These are phyloP conservation scores for Hylaeus anthracinus DNA, from an alignment of 1,140 invertebrate species.

Conservation along the genomic window DNA sequence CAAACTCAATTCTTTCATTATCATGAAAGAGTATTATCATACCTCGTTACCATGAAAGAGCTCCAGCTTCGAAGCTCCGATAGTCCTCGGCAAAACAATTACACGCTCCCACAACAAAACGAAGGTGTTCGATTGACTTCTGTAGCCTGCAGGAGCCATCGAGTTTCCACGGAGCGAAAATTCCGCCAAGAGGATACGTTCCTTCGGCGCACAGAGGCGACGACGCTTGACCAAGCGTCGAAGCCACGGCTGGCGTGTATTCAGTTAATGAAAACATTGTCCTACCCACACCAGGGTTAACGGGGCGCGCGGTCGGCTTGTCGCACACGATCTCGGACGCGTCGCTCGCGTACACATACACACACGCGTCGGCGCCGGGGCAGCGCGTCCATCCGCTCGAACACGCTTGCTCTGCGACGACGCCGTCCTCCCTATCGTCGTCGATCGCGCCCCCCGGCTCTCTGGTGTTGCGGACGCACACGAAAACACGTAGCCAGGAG, in stretches of 20 bases:
- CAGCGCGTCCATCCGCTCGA: conserved; percentile 26
- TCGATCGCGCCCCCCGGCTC: conserved; percentile 3
- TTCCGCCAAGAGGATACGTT: not conserved
- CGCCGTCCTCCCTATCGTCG: conserved; percentile 46
- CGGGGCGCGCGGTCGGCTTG: conserved; percentile 63
- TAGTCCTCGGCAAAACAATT: no score
- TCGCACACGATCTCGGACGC: conserved; percentile 66
- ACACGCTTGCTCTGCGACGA: conserved; percentile 54
- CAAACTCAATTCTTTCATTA: no score
- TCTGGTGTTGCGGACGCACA: not conserved
- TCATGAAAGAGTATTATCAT: no score
- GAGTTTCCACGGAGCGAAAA: no score
- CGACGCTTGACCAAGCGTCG: not conserved
- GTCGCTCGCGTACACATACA: conserved; percentile 1
- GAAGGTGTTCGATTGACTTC: no score
- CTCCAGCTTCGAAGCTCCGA: no score
- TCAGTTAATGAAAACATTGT: conserved; percentile 78
- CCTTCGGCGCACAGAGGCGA: not conserved
- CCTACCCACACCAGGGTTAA: conserved; percentile 53
- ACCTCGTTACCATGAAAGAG: no score
- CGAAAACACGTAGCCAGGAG: conserved; percentile 12
- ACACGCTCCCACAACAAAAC: no score
- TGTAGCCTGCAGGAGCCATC: no score
- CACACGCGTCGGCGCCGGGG: conserved; percentile 47
- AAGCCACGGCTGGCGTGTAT: conserved; percentile 57